These are phyloP conservation scores for Drosophila nigrodunni DNA, from an alignment of 1,140 invertebrate species.

Conservation along the genomic window DNA sequence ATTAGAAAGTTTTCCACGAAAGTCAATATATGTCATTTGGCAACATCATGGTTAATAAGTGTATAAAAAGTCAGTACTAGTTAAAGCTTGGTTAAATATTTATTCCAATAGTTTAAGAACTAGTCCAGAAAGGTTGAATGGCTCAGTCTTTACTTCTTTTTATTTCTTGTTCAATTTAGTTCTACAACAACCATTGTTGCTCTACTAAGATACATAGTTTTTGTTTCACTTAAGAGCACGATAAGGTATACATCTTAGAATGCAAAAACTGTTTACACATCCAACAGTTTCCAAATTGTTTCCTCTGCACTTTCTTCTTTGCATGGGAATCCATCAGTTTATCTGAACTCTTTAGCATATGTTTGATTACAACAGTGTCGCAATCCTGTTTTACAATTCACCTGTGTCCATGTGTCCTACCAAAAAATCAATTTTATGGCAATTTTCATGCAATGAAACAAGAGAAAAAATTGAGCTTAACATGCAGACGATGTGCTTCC, in stretches of 20 bases:
- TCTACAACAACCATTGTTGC: not conserved
- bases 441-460: conserved; percentile 73
- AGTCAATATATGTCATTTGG: not conserved
- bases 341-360: not conserved
- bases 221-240: too few species aligned
- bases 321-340: not conserved
- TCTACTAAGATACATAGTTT: not conserved
- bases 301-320: not conserved
- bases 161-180: too few species aligned
- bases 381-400: conserved; percentile 14
- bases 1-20: not conserved
- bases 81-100: too few species aligned
- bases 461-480: conserved; percentile 55
- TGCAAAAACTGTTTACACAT: too few species aligned
- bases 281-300: too few species aligned
- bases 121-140: too few species aligned
- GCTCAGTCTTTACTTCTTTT: too few species aligned
- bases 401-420: conserved; percentile 18
- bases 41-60: not conserved
- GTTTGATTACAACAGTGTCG: not conserved
- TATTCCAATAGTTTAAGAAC: too few species aligned
- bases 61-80: too few species aligned
- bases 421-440: conserved; percentile 55
- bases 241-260: too few species aligned
- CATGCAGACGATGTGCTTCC: conserved; percentile 68